Evolutionary conservation across 1,140 invertebrate species (phyloP).

Genomic region (Drosophila ogumai): DNA sequence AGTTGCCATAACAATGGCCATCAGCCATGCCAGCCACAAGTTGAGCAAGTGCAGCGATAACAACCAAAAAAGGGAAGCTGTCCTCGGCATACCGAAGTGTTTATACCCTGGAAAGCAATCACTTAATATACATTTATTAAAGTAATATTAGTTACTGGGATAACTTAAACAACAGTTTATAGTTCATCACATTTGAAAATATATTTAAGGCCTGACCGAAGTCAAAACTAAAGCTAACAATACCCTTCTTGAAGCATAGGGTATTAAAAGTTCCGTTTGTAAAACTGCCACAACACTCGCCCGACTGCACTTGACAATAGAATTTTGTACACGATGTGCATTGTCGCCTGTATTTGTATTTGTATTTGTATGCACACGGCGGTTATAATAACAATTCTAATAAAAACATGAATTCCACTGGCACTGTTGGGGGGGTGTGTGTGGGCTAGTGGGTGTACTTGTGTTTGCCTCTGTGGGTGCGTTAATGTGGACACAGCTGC

Average conservation of each 20-base stretch:
- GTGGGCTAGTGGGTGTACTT: conserved; percentile 33
- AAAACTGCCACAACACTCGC: conserved; percentile 40
- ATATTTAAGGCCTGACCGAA: too few relatives aligned
- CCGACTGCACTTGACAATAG: conserved; percentile 77
- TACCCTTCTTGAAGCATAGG: neutral
- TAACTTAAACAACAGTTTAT: neutral
- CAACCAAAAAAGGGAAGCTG: conserved; percentile 1
- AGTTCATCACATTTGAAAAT: neutral
- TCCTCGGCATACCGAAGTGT: neutral
- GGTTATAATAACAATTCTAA: conserved; percentile 63
- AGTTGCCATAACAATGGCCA: conserved; percentile 59
- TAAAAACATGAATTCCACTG: conserved; percentile 69
- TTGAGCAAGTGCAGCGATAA: conserved; percentile 55
- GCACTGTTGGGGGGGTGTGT: conserved; percentile 14
- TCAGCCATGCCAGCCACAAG: conserved; percentile 30
- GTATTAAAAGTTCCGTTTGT: conserved; percentile 10
- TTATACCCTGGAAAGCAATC: neutral
- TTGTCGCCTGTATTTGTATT: conserved; percentile 33
- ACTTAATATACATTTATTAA: too few relatives aligned
- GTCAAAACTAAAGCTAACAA: neutral
- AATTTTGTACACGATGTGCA: conserved; percentile 56
- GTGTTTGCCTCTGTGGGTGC: conserved; percentile 26
- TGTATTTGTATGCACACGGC: conserved; percentile 49
- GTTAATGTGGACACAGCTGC: conserved; percentile 33
- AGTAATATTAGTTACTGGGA: too few relatives aligned